These are phyloP conservation scores for Papio anubis DNA, from an alignment of 2,113 vertebrate species.

Conservation along the genomic window DNA sequence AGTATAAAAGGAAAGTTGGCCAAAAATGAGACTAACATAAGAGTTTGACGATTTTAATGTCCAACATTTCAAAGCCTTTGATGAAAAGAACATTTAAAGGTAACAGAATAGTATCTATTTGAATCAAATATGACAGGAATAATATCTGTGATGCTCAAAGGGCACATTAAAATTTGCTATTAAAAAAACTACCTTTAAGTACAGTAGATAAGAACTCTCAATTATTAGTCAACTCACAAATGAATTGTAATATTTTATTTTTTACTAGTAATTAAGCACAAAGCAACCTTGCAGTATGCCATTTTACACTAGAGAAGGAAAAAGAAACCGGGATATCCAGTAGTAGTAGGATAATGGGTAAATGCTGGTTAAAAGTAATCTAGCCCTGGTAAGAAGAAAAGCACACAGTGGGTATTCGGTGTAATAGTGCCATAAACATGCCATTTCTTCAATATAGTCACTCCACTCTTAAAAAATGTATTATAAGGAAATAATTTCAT, in stretches of 20 bases:
- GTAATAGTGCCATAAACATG: neutral
- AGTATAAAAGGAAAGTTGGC: neutral
- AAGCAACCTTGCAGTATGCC: neutral
- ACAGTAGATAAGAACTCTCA: neutral
- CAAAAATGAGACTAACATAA: neutral
- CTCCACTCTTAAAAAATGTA: neutral
- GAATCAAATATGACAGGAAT: neutral
- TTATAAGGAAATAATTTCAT: neutral
- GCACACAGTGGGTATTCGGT: rapidly evolving
- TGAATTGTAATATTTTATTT: neutral
- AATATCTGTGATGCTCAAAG: neutral
- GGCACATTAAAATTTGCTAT: neutral
- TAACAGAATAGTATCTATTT: neutral
- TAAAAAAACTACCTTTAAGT: constrained; percentile 10
- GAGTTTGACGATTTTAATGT: neutral
- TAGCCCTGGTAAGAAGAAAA: neutral
- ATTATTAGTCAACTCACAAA: neutral
- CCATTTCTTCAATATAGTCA: neutral
- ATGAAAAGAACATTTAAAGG: neutral
- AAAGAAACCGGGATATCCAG: neutral
- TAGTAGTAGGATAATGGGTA: neutral
- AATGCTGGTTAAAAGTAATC: neutral
- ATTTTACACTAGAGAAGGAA: neutral
- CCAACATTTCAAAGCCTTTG: neutral
- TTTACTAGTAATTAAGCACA: neutral